Evolutionary conservation across 2,797 vertebrate genomes (phyloP).

Genomic region (Epinephelus coioides): DNA sequence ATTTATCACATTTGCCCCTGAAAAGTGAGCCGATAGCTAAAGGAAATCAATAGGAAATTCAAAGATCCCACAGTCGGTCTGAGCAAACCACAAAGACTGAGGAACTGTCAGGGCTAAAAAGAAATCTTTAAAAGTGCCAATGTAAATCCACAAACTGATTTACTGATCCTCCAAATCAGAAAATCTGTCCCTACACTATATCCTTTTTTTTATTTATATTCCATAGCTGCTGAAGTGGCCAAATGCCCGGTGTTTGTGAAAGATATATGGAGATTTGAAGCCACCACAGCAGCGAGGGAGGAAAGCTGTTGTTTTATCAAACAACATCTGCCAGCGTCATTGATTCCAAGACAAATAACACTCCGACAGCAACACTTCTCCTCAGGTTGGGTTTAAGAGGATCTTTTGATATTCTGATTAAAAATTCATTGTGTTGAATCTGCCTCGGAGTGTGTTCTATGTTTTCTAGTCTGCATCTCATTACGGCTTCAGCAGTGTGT

Average conservation of each 20-base stretch:
- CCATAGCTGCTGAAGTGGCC: slow-evolving; percentile 62
- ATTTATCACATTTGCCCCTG: slow-evolving; percentile 56
- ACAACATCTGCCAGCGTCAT: slow-evolving; percentile 82
- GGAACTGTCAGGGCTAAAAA: slow-evolving; percentile 15
- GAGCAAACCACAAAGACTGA: slow-evolving; percentile 40
- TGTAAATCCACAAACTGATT: slow-evolving; percentile 32
- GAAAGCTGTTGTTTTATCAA: slow-evolving; percentile 83
- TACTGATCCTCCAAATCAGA: slow-evolving; percentile 36
- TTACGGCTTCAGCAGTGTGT: slow-evolving; percentile 63
- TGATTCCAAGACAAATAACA: slow-evolving; percentile 83
- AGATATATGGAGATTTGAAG: slow-evolving; percentile 71
- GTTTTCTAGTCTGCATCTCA: slow-evolving; percentile 77
- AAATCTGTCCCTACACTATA: slow-evolving; percentile 16
- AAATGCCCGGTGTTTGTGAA: slow-evolving; percentile 68
- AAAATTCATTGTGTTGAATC: slow-evolving; percentile 85
- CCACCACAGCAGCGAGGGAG: slow-evolving; percentile 56
- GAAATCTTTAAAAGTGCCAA: slow-evolving; percentile 25
- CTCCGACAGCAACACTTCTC: slow-evolving; percentile 75
- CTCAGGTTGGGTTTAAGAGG: slow-evolving; percentile 81
- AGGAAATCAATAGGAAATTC: slow-evolving; percentile 73
- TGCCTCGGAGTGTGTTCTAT: slow-evolving; percentile 77
- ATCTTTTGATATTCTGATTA: slow-evolving; percentile 85
- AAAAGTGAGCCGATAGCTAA: slow-evolving; percentile 55
- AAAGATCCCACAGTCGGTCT: slow-evolving; percentile 38
- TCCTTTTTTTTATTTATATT: slow-evolving; percentile 35